Evolutionary conservation across 2,113 vertebrate species (phyloP).

Genomic region (Psophia crepitans): DNA sequence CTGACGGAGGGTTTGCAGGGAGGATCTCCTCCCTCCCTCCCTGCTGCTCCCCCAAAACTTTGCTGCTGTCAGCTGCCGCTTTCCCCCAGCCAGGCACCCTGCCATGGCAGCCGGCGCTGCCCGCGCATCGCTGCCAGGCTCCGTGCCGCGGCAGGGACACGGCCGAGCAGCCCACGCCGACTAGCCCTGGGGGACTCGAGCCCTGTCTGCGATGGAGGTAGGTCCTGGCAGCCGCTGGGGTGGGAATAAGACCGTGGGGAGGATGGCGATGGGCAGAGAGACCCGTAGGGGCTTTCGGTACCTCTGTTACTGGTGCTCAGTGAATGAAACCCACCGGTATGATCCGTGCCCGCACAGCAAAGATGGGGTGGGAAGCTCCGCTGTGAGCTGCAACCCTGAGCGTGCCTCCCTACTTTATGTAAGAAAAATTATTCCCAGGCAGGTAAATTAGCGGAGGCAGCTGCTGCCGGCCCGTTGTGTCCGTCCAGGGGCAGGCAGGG

Average conservation of each 20-base stretch:
- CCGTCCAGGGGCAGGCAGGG: background rate
- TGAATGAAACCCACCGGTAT: background rate
- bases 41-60: background rate
- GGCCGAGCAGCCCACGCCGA: background rate
- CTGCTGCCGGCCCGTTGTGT: background rate
- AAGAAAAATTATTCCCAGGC: background rate
- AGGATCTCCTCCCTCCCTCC: background rate
- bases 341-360: background rate
- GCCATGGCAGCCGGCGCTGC: background rate
- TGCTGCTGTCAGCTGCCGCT: background rate
- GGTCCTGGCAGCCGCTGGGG: background rate
- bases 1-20: background rate
- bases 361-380: background rate
- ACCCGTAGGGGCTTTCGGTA: accelerated
- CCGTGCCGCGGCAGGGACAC: background rate
- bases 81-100: background rate
- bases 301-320: background rate
- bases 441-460: background rate
- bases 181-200: background rate
- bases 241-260: accelerated
- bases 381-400: background rate
- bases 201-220: slow-evolving; percentile 50
- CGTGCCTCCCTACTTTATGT: background rate
- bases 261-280: background rate
- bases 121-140: background rate